Evolutionary conservation across 2,888 invertebrate genomes (phyloP).

Genomic region (Leucoma salicis): DNA sequence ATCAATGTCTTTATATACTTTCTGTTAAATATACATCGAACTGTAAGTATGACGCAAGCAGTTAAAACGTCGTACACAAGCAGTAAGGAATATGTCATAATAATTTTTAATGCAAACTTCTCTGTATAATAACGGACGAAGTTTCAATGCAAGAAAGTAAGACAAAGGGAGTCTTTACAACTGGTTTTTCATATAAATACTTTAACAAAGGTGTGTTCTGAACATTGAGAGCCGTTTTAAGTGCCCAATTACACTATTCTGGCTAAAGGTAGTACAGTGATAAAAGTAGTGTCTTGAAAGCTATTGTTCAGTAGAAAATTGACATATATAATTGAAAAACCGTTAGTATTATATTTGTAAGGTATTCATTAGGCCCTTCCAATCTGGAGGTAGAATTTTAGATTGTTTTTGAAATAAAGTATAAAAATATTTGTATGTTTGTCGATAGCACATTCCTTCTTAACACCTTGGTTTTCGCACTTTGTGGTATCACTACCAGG

Average conservation of each 20-base stretch:
- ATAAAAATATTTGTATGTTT: no score
- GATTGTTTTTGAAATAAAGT: no score
- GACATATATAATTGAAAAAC: not conserved
- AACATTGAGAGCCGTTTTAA: slow-evolving; percentile 1
- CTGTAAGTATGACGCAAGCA: not conserved
- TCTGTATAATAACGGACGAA: slow-evolving; percentile 13
- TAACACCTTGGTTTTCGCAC: no score
- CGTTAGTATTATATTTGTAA: no score
- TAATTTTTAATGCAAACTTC: slow-evolving; percentile 1
- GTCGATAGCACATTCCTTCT: no score
- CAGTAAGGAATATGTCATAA: slow-evolving; percentile 7
- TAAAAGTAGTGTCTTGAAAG: not conserved
- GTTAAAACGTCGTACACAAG: not conserved
- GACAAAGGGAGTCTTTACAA: slow-evolving; percentile 35
- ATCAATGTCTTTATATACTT: slow-evolving; percentile 5
- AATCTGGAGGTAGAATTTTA: no score
- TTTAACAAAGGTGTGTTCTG: slow-evolving; percentile 12
- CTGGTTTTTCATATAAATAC: slow-evolving; percentile 30
- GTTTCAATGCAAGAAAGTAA: slow-evolving; percentile 36
- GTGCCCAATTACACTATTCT: slow-evolving; percentile 1
- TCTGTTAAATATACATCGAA: slow-evolving; percentile 17
- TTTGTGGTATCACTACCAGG: no score
- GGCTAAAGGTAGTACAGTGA: no score
- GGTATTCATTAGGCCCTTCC: no score
- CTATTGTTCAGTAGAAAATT: not conserved